Base-by-base conservation (phyloP, 2,888 invertebrate genomes). In the Diarsia dahlii region DNA sequence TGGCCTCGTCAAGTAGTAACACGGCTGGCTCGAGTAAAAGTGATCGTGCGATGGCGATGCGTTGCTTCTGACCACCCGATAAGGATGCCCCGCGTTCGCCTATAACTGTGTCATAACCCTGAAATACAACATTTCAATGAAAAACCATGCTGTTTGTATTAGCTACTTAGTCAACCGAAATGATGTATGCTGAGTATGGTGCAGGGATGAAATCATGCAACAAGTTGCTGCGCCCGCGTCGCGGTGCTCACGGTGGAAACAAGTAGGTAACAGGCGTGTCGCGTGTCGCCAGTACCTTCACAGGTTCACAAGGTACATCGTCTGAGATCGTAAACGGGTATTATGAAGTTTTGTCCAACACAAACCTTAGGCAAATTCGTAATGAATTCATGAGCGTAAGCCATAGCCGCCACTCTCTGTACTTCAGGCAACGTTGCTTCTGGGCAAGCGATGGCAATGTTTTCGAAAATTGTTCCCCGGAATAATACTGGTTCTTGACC, bases 401-500 rank as follows among this genome's bases (percentile, higher is more conserved):
- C 98, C 92, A 97, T 97, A 81, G 97, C 97, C 2, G 98, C 98
- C 0, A 98, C 98, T 74, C 97, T 95, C 90, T 98, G 97, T 68
- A 98, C 97, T 85, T 98, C 98, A 80, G 97, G 97, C 77, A 97
- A 95, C 0, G 97, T 97, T n/a, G 97, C 97, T 77, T 97, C 97
- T 15, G 97, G 97, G 87, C 97, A 97, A 15, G 99, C 98, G 89
- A 98, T 98, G 1, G 98, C 95, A 80, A 97, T 97, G 86, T 97
- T 97, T 54, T 97, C 97, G 52, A 97, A 97, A 82, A 99, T 98
- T 13, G 98, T 98, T 50, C 98, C 98, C 74, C 98, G 98, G 94
- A 99, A 99, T 20, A 99, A 95, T 2, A 98, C 98, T 0, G 99
- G 99, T 87, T 99, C 99, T 94, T 99, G 99, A 0, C 98, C 99